Conservation (phyloP, 1,140 invertebrate genomes). For the Lasioglossum baleicum region DNA sequence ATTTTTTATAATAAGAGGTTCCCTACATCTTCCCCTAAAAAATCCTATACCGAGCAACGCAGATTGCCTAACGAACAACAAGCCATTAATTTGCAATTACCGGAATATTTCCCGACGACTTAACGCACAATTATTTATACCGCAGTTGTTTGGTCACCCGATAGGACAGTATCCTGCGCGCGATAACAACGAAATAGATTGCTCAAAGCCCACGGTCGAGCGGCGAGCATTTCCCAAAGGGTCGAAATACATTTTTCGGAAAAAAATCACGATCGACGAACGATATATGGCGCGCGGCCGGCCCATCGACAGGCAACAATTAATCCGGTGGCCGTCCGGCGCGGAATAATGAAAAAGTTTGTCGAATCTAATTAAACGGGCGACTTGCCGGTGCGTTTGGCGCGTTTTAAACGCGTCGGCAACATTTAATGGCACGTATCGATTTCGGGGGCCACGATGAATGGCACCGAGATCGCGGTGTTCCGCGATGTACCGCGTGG, state of each 20-base stretch:
- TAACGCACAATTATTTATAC: too few relatives aligned
- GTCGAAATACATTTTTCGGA: background rate
- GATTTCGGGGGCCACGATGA: constrained; percentile 50
- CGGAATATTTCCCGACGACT: too few relatives aligned
- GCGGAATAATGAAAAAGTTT: constrained; percentile 44
- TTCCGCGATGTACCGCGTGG: background rate
- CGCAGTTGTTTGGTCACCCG: too few relatives aligned
- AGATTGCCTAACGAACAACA: too few relatives aligned
- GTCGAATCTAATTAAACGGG: constrained; percentile 45
- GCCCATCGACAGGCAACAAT: background rate
- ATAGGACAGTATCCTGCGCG: too few relatives aligned
- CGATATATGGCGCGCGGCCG: background rate
- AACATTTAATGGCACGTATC: constrained; percentile 60
- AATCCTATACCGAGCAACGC: too few relatives aligned
- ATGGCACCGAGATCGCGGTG: constrained; percentile 53
- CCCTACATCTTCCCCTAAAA: too few relatives aligned
- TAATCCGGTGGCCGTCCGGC: background rate
- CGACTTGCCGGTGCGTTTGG: constrained; percentile 12
- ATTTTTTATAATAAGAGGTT: too few relatives aligned
- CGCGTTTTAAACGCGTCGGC: constrained; percentile 53
- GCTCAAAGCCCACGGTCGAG: background rate
- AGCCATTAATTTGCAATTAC: too few relatives aligned
- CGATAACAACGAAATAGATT: background rate
- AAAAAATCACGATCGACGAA: background rate
- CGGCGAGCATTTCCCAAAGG: background rate